Evolutionary conservation across 64 coral and sea anemone species (phyloP).

Genomic region (Montipora efflorescens): DNA sequence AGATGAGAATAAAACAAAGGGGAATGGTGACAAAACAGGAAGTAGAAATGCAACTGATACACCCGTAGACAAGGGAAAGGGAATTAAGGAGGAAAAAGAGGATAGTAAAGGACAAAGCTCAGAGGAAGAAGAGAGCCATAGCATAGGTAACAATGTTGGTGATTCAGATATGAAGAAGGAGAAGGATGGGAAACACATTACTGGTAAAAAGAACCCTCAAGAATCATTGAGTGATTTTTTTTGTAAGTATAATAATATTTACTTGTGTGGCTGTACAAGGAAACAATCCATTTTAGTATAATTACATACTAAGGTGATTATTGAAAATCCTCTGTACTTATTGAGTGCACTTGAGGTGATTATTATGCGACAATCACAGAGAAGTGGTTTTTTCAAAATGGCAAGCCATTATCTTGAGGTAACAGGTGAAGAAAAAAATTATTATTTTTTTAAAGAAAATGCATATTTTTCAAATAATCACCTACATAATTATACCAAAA

Average conservation of each 20-base stretch:
- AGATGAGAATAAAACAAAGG: neutral
- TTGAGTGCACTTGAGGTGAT: no score
- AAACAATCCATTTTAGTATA: no score
- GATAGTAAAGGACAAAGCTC: neutral
- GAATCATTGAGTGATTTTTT: constrained; percentile 62
- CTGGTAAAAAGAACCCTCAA: neutral
- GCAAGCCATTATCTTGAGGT: no score
- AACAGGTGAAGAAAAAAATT: no score
- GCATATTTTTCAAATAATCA: no score
- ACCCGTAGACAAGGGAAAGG: neutral
- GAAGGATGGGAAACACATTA: neutral
- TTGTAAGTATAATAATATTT: constrained; percentile 41
- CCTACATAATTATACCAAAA: no score
- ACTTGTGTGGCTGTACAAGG: no score
- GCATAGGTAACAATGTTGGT: neutral
- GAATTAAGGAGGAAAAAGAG: constrained; percentile 11
- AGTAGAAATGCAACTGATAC: neutral
- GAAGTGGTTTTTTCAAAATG: no score
- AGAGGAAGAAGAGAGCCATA: neutral
- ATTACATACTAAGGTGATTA: no score
- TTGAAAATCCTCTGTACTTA: no score
- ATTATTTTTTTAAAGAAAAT: no score
- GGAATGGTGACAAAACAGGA: neutral
- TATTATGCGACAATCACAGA: no score
- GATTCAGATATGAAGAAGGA: neutral